A percentile compares a stretch with the other conserved stretches of the same genome.
These are phyloP conservation scores for Cryptotermes secundus DNA, from an alignment of 1,140 invertebrate genomes.

Conservation along the genomic window DNA sequence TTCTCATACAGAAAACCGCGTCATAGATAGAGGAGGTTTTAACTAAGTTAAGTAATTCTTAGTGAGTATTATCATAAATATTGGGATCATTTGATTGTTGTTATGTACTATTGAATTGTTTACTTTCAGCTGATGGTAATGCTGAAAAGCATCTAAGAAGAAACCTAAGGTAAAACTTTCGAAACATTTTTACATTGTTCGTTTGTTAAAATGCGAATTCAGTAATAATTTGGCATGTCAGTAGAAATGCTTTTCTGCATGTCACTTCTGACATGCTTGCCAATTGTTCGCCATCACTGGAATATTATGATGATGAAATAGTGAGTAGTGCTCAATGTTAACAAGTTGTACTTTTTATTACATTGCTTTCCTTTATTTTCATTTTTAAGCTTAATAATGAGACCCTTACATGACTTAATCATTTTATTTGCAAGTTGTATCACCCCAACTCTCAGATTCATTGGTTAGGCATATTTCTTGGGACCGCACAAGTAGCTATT, in stretches of 20 bases:
- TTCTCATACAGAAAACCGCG: no score
- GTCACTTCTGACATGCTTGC: neutral
- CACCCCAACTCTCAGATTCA: no score
- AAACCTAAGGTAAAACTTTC: slow-evolving; percentile 1
- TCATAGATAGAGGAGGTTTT: no score
- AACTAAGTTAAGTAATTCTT: neutral
- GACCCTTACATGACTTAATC: neutral
- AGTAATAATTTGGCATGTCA: slow-evolving; percentile 10
- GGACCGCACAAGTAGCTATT: no score
- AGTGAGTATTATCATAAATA: neutral
- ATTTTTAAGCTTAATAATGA: neutral
- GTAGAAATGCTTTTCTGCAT: neutral
- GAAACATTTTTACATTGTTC: slow-evolving; percentile 5
- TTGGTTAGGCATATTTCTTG: no score
- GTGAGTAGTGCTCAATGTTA: neutral
- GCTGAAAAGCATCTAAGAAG: slow-evolving; percentile 6
- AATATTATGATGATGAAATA: neutral
- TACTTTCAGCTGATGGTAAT: slow-evolving; percentile 19
- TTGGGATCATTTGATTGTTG: slow-evolving; percentile 4
- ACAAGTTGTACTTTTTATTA: neutral
- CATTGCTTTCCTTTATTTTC: neutral
- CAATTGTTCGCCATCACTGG: slow-evolving; percentile 12
- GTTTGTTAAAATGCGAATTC: neutral
- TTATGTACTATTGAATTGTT: slow-evolving; percentile 20
- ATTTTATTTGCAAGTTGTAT: neutral